Conservation (phyloP, 1,140 invertebrate species). For the Drosophila ogumai region DNA sequence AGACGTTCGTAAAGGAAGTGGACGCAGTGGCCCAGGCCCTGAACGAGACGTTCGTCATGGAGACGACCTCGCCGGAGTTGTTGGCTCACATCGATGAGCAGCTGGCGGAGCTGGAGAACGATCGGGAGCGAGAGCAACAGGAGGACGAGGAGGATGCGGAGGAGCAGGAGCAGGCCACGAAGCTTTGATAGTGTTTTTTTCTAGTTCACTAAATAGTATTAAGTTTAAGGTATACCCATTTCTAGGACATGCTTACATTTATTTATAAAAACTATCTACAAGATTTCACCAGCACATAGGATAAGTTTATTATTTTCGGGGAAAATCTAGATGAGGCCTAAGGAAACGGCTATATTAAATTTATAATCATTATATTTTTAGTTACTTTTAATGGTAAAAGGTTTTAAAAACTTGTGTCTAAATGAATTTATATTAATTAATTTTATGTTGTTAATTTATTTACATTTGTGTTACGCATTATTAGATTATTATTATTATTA, state of each 20-base stretch:
- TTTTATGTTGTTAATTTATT: too few species aligned
- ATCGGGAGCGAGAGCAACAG: constrained; percentile 39
- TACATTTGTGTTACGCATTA: too few species aligned
- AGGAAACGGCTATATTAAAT: too few species aligned
- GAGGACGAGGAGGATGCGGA: constrained; percentile 41
- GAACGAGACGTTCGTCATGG: constrained; percentile 71
- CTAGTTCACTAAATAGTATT: constrained; percentile 24
- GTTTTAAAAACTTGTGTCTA: too few species aligned
- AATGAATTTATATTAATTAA: too few species aligned
- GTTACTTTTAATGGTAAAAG: too few species aligned
- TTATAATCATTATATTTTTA: not conserved
- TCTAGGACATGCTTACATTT: not conserved
- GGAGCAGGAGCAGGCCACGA: constrained; percentile 64
- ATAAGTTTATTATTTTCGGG: too few species aligned
- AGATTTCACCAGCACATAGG: not conserved
- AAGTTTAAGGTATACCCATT: constrained; percentile 37
- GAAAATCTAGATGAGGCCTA: not conserved
- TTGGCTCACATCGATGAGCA: constrained; percentile 61
- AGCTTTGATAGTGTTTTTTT: constrained; percentile 66
- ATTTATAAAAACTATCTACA: not conserved
- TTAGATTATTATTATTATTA: too few species aligned
- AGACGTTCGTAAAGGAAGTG: constrained; percentile 68
- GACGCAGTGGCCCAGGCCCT: constrained; percentile 62
- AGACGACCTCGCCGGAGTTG: constrained; percentile 46
- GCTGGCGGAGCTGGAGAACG: constrained; percentile 50